phyloP scores from a whole-genome alignment of 2,888 invertebrate species.

The Philaethria dido region DNA sequence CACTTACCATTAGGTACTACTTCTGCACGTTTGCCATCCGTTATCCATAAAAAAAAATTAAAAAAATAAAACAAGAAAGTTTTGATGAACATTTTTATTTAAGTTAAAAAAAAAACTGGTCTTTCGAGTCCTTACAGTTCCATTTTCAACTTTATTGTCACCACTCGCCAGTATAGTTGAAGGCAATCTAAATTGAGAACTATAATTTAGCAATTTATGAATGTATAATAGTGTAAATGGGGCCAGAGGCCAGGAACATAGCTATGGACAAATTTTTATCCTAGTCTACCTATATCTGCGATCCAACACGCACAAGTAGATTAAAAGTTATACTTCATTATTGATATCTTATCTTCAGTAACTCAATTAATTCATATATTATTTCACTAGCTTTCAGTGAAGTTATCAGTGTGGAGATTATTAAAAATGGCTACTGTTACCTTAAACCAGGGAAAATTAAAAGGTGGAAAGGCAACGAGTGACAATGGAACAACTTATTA shows the following conservation, averaged over 20 bases:
- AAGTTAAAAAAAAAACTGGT: no score
- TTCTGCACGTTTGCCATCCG: no score
- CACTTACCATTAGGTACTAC: no score
- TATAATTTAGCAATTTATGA: background rate
- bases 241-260: background rate
- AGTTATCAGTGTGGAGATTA: background rate
- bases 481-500: slow-evolving; percentile 65
- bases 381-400: background rate
- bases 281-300: background rate
- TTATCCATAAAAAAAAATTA: no score
- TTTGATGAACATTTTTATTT: no score
- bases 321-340: background rate
- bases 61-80: no score
- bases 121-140: no score
- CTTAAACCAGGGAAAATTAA: slow-evolving; percentile 63
- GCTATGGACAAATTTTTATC: background rate
- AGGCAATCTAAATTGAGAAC: background rate
- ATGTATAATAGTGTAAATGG: background rate
- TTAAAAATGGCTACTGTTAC: slow-evolving; percentile 54
- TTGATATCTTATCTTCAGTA: slow-evolving; percentile 5
- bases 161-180: background rate
- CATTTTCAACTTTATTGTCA: background rate
- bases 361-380: background rate
- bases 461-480: slow-evolving; percentile 61
- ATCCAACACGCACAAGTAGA: slow-evolving; percentile 2